These are phyloP conservation scores for Andrena bucephala DNA, from an alignment of 2,888 invertebrate species.

Conservation along the genomic window DNA sequence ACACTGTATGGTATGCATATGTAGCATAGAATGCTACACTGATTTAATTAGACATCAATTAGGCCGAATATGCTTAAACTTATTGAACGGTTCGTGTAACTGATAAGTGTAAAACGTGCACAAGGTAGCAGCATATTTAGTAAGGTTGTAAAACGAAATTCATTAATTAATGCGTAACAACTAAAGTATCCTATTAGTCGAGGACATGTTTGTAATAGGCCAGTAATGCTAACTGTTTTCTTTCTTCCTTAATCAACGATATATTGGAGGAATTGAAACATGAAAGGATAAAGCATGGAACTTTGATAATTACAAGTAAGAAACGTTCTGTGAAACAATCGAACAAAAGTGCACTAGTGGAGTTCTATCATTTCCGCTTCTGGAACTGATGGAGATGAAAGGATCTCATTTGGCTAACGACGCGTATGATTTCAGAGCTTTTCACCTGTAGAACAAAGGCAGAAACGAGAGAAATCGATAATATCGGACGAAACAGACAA, in stretches of 20 bases:
- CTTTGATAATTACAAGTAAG: constrained; percentile 32
- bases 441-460: constrained; percentile 34
- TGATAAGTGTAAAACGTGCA: constrained; percentile 3
- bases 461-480: constrained; percentile 48
- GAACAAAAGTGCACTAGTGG: constrained; percentile 25
- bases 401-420: constrained; percentile 65
- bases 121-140: neutral
- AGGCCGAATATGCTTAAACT: constrained; percentile 51
- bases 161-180: neutral
- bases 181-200: neutral
- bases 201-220: neutral
- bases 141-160: neutral
- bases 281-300: constrained; percentile 1
- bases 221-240: neutral
- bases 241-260: neutral
- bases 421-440: constrained; percentile 56
- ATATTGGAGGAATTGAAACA: neutral
- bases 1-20: neutral
- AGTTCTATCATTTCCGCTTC: constrained; percentile 47
- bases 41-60: constrained; percentile 38
- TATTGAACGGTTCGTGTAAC: constrained; percentile 19
- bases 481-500: constrained; percentile 48
- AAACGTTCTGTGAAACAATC: constrained; percentile 32
- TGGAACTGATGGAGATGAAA: constrained; percentile 43
- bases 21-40: constrained; percentile 13